Evolutionary conservation across 1,140 invertebrate genomes (phyloP).

Genomic region (Drosophila insularis): DNA sequence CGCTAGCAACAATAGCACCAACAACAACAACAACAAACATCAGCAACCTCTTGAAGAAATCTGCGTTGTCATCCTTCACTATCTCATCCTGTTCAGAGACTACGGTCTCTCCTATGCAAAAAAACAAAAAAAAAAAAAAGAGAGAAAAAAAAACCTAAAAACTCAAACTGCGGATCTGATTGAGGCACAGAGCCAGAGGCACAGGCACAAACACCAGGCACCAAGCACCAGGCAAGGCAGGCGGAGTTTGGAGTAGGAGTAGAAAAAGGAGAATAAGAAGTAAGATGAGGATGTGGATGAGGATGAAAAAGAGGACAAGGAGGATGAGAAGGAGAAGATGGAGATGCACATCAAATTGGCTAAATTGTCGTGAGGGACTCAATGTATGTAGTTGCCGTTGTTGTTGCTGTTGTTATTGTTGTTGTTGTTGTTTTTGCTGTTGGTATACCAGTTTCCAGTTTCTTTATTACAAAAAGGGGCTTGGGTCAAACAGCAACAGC

Average conservation of each 20-base stretch:
- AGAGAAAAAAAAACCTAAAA: constrained; percentile 27
- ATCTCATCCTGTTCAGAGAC: constrained; percentile 16
- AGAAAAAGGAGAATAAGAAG: not conserved
- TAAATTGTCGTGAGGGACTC: constrained; percentile 66
- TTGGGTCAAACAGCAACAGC: constrained; percentile 73
- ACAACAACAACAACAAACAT: constrained; percentile 16
- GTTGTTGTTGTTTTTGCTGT: constrained; percentile 49
- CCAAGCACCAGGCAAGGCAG: not conserved
- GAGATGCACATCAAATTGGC: constrained; percentile 73
- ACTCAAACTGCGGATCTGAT: constrained; percentile 26
- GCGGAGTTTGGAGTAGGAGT: not conserved
- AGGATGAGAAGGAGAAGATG: not conserved
- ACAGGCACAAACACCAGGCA: not conserved
- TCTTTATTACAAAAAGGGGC: constrained; percentile 77
- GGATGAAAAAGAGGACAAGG: no score
- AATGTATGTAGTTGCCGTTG: constrained; percentile 23
- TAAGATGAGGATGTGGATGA: not conserved
- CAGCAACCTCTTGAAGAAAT: constrained; percentile 32
- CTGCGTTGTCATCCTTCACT: constrained; percentile 47
- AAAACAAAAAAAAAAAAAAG: constrained; percentile 24
- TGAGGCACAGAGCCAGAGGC: constrained; percentile 5
- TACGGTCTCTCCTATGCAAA: constrained; percentile 37
- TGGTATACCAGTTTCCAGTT: constrained; percentile 78
- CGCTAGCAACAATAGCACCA: constrained; percentile 33
- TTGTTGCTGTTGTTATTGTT: no score